Conservation (phyloP, 2,888 invertebrate genomes). For the Scaptomyza flava region DNA sequence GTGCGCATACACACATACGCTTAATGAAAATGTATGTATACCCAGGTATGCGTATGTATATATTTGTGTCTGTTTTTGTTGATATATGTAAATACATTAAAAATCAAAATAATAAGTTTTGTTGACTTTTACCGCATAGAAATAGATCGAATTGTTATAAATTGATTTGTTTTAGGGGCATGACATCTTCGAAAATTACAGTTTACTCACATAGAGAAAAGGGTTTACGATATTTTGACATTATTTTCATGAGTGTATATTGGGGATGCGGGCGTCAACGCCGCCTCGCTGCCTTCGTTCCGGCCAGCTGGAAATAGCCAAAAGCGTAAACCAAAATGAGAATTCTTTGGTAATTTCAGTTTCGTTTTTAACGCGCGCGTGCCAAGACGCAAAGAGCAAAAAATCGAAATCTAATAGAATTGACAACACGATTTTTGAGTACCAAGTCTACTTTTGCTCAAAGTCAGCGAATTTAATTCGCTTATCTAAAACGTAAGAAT, state of each 20-base stretch:
- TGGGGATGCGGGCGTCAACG: conserved; percentile 31
- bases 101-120: conserved; percentile 24
- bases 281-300: conserved; percentile 27
- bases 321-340: conserved; percentile 57
- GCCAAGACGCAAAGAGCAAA: conserved; percentile 60
- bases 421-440: conserved; percentile 25
- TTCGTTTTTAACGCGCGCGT: conserved; percentile 79
- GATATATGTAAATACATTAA: not conserved
- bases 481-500: conserved; percentile 37
- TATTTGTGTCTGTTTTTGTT: conserved; percentile 1
- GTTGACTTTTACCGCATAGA: not conserved
- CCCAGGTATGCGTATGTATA: not conserved
- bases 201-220: not conserved
- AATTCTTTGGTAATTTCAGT: conserved; percentile 77
- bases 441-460: conserved; percentile 27
- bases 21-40: conserved; percentile 6
- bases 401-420: conserved; percentile 33
- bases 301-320: conserved; percentile 39
- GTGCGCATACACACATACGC: not conserved
- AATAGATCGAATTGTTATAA: not conserved
- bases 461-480: conserved; percentile 27
- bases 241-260: conserved; percentile 4
- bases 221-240: not conserved
- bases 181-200: not conserved
- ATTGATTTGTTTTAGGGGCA: too few species aligned